Base-by-base conservation (phyloP, 1,140 invertebrate species). In the Ostrea denselamellosa region DNA sequence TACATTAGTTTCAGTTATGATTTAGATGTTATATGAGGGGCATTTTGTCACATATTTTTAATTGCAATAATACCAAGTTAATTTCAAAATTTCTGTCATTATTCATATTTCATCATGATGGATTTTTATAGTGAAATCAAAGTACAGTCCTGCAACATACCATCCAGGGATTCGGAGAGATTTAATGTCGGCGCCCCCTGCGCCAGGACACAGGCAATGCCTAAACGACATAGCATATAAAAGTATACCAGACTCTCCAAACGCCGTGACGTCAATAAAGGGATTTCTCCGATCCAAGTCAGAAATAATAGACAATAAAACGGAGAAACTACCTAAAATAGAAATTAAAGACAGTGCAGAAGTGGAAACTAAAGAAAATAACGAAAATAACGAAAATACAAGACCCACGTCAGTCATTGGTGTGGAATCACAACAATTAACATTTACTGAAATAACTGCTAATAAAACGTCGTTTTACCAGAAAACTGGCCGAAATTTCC, bases 91-190 rank as follows among this genome's bases (percentile, higher is more conserved):
- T 44, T 44, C 34, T 44, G 34, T 44, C 34, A 44, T 44, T 44
- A 44, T 5, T 44, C 34, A 44, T 44, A 44, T 44, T 44, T 44
- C 34, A 44, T 44, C 34, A 44, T 44, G 25, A 14, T 51, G 5
- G 19, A 14, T 84, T 62, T 22, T 90, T 91, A 14, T 90, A 93
- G 92, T 91, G 14, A 92, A 92, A 85, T 93, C 93, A 17, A 87
- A 88, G 9, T 93, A 93, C 86, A 90, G 86, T 8, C 90, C 90
- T 12, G 53, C 88, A 17, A 88, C 58, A 28, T 93, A 93, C 77
- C 89, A 91, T 19, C 92, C 93, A 2, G 84, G 77, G 0, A 28
- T 19, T 22, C 65, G 87, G 82, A 56, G 87, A 62, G 85, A 28
- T 7, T 10, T 87, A 17, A 77, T 85, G 53, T 90, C 90, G 19